Percentiles rank a stretch among this genome's conserved stretches.
phyloP scores from a whole-genome alignment of 2,888 invertebrate species.

The Trypoxylon attenuatum region DNA sequence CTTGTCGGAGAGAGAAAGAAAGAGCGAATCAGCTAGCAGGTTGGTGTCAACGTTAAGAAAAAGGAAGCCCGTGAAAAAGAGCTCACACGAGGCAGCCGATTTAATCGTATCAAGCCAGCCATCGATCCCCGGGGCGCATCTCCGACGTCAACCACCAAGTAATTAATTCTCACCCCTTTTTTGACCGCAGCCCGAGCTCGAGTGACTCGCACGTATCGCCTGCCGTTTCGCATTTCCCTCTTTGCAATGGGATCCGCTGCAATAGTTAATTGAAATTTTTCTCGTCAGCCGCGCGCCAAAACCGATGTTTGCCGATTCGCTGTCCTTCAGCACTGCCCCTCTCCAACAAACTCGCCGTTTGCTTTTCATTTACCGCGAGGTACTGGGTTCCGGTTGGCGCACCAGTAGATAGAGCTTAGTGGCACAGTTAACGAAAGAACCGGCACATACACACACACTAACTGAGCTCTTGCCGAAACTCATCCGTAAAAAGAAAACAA shows the following conservation, averaged over 20 bases:
- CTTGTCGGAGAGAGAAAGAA: neutral
- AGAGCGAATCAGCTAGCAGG: slow-evolving; percentile 12
- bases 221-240: no score
- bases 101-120: slow-evolving; percentile 50
- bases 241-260: no score
- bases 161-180: slow-evolving; percentile 51
- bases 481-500: neutral
- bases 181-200: slow-evolving; percentile 7
- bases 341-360: slow-evolving; percentile 54
- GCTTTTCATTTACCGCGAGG: slow-evolving; percentile 64
- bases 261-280: slow-evolving; percentile 61
- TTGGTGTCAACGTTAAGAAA: slow-evolving; percentile 7
- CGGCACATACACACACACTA: neutral
- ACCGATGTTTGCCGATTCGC: slow-evolving; percentile 55
- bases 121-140: slow-evolving; percentile 40
- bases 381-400: slow-evolving; percentile 40
- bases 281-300: slow-evolving; percentile 49
- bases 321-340: no score
- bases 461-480: neutral
- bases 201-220: slow-evolving; percentile 40
- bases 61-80: slow-evolving; percentile 15
- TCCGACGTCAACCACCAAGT: slow-evolving; percentile 48
- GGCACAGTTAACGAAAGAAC: slow-evolving; percentile 34
- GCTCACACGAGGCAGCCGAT: slow-evolving; percentile 26
- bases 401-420: no score